A percentile compares a stretch with the other conserved stretches of the same genome.
phyloP scores from a whole-genome alignment of 2,888 invertebrate genomes.

The Amblyjoppa proteus region DNA sequence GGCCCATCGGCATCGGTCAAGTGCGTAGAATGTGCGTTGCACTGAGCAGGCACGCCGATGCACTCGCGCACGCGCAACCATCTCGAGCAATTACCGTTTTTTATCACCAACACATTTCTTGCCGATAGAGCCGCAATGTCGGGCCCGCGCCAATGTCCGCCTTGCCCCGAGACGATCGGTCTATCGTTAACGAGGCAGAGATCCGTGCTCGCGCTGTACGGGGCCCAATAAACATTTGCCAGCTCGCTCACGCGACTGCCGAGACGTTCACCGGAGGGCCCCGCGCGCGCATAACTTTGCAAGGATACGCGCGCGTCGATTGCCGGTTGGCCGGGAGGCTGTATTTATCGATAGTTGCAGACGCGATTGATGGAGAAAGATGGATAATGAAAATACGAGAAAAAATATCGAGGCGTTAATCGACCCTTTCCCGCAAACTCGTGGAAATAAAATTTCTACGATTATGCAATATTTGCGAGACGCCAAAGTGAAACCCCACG shows the following conservation, averaged over 20 bases:
- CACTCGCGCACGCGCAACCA: neutral
- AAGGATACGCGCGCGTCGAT: constrained; percentile 61
- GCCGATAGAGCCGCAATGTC: constrained; percentile 65
- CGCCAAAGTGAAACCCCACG: constrained; percentile 65
- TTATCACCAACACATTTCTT: constrained; percentile 53
- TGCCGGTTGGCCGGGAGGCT: constrained; percentile 62
- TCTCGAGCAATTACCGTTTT: constrained; percentile 67
- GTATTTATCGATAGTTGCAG: constrained; percentile 43
- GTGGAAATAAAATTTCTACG: neutral
- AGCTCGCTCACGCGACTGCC: constrained; percentile 10
- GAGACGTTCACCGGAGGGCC: constrained; percentile 27
- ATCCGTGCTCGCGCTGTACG: constrained; percentile 44
- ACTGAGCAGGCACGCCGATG: neutral
- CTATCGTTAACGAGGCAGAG: constrained; percentile 65
- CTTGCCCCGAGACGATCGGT: constrained; percentile 41
- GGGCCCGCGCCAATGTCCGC: constrained; percentile 28
- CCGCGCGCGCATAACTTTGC: constrained; percentile 62
- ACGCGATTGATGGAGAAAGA: constrained; percentile 27
- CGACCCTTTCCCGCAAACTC: neutral
- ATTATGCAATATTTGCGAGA: constrained; percentile 63
- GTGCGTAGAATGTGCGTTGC: constrained; percentile 12
- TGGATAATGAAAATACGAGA: neutral
- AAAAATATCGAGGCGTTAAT: neutral
- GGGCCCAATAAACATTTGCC: constrained; percentile 68
- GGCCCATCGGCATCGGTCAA: neutral